Percentiles rank a stretch among this genome's conserved stretches.
phyloP scores from a whole-genome alignment of 2,113 vertebrate genomes.

The Tinamus guttatus region DNA sequence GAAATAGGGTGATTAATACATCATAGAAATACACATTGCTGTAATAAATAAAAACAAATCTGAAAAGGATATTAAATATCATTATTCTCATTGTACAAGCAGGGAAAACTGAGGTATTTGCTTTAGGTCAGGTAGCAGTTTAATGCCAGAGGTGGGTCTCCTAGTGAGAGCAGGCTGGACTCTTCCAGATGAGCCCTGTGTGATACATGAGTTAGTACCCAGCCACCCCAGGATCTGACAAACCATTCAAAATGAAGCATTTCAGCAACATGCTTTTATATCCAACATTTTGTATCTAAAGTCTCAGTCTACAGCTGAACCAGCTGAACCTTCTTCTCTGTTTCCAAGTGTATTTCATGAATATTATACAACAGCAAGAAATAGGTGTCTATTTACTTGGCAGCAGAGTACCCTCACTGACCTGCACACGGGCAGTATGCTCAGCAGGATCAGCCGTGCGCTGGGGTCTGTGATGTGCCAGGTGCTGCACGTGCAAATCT shows the following conservation, averaged over 20 bases:
- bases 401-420: not conserved
- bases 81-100: not conserved
- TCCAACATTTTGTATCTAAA: not conserved
- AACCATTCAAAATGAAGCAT: not conserved
- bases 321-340: not conserved
- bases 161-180: not conserved
- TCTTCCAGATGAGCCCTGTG: not conserved
- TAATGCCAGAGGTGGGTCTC: not conserved
- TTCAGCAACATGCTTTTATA: not conserved
- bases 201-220: not conserved
- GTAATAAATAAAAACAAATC: not conserved
- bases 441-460: not conserved
- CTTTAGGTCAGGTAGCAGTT: not conserved
- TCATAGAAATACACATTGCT: not conserved
- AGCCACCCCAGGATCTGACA: not conserved
- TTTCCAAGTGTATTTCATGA: not conserved
- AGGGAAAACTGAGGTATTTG: not conserved
- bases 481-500: fast-evolving
- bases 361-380: not conserved
- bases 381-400: not conserved
- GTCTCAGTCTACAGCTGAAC: not conserved
- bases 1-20: slow-evolving; percentile 4
- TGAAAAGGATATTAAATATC: not conserved
- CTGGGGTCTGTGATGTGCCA: not conserved
- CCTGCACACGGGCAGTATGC: not conserved